phyloP scores from a whole-genome alignment of 2,888 invertebrate species.

The Nasonia oneida region DNA sequence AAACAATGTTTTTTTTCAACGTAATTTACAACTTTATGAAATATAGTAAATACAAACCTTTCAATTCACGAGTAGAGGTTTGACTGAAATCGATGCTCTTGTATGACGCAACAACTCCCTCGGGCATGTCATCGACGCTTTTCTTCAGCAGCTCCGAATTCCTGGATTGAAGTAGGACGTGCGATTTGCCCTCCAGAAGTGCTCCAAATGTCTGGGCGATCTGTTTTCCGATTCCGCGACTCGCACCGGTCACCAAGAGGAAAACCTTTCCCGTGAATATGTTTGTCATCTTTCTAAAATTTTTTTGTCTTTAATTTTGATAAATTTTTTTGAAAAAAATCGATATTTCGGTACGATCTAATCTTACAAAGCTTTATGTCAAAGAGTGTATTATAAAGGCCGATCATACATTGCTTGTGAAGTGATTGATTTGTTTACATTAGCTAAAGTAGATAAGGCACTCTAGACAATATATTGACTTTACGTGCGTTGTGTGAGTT shows the following conservation, averaged over 20 bases:
- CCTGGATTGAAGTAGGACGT: conserved; percentile 88
- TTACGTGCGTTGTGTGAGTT: no score
- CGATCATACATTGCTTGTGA: no score
- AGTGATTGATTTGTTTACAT: no score
- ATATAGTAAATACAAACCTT: conserved; percentile 29
- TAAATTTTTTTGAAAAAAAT: background rate
- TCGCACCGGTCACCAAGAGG: conserved; percentile 89
- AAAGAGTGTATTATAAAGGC: no score
- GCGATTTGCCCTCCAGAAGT: conserved; percentile 83
- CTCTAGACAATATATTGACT: no score
- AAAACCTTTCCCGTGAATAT: conserved; percentile 74
- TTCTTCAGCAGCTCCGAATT: conserved; percentile 83
- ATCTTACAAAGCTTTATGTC: no score
- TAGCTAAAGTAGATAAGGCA: no score
- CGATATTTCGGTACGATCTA: no score
- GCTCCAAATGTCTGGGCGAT: conserved; percentile 87
- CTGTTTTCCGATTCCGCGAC: conserved; percentile 91
- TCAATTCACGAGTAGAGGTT: conserved; percentile 58
- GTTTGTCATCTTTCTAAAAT: conserved; percentile 12
- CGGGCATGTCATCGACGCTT: conserved; percentile 81
- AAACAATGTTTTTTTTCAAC: background rate
- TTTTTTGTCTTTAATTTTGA: background rate
- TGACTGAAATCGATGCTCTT: conserved; percentile 74
- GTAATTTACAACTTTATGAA: conserved; percentile 48
- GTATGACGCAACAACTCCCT: conserved; percentile 80